Conservation (phyloP, 1,140 invertebrate species). For the Drosophila orosa region DNA sequence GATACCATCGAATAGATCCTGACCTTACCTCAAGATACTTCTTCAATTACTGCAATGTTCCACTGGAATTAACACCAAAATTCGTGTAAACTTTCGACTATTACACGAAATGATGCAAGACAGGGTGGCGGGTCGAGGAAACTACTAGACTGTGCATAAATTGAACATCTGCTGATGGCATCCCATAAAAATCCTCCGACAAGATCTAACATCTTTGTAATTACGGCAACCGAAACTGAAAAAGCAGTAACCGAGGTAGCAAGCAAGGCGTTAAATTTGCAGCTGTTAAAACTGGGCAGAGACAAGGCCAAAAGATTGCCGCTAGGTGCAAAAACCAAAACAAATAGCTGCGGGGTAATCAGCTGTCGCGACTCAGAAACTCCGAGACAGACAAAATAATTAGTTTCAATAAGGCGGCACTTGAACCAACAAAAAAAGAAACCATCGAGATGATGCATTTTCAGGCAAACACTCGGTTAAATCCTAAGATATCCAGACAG, state of each 20-base stretch:
- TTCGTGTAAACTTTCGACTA: constrained; percentile 27
- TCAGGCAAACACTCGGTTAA: constrained; percentile 26
- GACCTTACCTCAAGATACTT: neutral
- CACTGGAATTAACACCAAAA: constrained; percentile 16
- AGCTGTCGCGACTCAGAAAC: constrained; percentile 51
- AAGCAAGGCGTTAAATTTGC: constrained; percentile 66
- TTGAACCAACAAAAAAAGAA: constrained; percentile 39
- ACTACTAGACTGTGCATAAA: constrained; percentile 34
- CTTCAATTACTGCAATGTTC: constrained; percentile 3
- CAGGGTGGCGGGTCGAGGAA: neutral
- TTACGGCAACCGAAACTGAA: constrained; percentile 48
- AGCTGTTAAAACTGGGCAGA: constrained; percentile 62
- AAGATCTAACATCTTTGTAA: constrained; percentile 70
- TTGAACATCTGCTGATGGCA: constrained; percentile 44
- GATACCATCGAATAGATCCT: neutral
- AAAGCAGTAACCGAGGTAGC: constrained; percentile 34
- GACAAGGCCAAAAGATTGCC: constrained; percentile 24
- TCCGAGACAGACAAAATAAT: constrained; percentile 59
- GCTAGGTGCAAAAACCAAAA: constrained; percentile 51
- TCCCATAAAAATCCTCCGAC: constrained; percentile 44
- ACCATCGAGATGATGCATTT: constrained; percentile 49
- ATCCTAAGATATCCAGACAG: constrained; percentile 27
- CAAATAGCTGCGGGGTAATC: constrained; percentile 74
- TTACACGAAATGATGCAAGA: constrained; percentile 35
- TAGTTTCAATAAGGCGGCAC: constrained; percentile 68